A percentile compares a stretch with the other conserved stretches of the same genome.
phyloP scores from a whole-genome alignment of 2,888 invertebrate genomes.

The Capitulum mitella region DNA sequence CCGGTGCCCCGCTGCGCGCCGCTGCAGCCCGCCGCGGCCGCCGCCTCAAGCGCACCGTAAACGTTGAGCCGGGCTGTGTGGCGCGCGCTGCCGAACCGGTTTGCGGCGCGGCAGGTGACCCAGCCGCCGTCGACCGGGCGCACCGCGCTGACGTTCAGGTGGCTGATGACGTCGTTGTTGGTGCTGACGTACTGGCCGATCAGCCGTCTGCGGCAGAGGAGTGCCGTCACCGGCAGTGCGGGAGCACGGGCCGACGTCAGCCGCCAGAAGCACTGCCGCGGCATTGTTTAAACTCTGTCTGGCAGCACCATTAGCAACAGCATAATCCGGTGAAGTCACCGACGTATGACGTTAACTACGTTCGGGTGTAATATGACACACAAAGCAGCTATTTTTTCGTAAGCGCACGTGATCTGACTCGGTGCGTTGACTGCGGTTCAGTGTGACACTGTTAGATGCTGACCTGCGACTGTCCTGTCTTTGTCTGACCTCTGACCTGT shows the following conservation, averaged over 20 bases:
- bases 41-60: slow-evolving; percentile 71
- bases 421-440: too few species aligned
- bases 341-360: too few species aligned
- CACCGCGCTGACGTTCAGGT: slow-evolving; percentile 71
- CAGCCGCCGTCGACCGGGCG: slow-evolving; percentile 73
- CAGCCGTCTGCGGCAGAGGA: slow-evolving; percentile 53
- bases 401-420: too few species aligned
- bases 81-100: slow-evolving; percentile 62
- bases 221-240: background rate
- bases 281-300: background rate
- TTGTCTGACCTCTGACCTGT: background rate
- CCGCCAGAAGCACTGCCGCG: background rate
- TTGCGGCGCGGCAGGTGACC: slow-evolving; percentile 67
- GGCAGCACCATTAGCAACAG: too few species aligned
- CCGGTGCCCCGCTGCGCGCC: too few species aligned
- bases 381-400: background rate
- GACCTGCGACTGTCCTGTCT: too few species aligned
- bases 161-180: slow-evolving; percentile 72
- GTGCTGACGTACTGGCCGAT: slow-evolving; percentile 66
- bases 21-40: too few species aligned
- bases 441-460: too few species aligned
- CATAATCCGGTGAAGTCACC: too few species aligned
- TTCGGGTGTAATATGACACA: background rate
- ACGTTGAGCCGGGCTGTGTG: slow-evolving; percentile 71
- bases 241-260: too few species aligned